phyloP scores from a whole-genome alignment of 2,888 invertebrate genomes.

The Schizaphis graminum region DNA sequence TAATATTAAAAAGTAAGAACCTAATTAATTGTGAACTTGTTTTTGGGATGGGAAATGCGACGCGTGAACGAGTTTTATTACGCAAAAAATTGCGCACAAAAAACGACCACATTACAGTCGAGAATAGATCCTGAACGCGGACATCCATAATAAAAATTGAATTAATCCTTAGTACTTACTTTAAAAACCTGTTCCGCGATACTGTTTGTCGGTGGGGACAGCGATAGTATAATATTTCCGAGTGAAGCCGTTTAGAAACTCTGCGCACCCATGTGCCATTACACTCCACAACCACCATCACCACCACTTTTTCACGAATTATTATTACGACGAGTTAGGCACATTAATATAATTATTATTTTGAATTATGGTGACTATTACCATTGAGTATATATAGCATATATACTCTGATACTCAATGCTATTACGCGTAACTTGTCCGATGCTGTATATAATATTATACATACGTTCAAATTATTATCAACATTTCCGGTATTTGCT shows the following conservation, averaged over 20 bases:
- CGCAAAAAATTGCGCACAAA: not conserved
- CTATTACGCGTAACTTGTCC: not conserved
- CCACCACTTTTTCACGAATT: not conserved
- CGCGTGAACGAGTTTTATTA: not conserved
- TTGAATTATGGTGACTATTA: not conserved
- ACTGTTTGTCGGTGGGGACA: not conserved
- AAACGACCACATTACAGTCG: not conserved
- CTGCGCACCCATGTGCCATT: not conserved
- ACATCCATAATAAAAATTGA: not conserved
- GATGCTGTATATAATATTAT: not conserved
- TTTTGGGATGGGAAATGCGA: not conserved
- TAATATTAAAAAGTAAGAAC: not conserved
- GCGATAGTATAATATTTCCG: not conserved
- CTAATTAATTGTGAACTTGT: not conserved
- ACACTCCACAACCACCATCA: not conserved
- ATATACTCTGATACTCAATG: too few species aligned
- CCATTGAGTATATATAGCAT: too few species aligned
- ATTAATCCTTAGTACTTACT: not conserved
- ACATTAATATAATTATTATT: not conserved
- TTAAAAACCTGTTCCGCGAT: conserved; percentile 11
- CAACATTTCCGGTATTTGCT: not conserved
- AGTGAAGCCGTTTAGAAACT: not conserved
- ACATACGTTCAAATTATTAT: not conserved
- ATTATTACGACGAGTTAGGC: not conserved
- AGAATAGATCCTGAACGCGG: not conserved